These are phyloP conservation scores for Cyanoramphus novaezelandiae DNA, from an alignment of 2,113 vertebrate species.

Conservation along the genomic window DNA sequence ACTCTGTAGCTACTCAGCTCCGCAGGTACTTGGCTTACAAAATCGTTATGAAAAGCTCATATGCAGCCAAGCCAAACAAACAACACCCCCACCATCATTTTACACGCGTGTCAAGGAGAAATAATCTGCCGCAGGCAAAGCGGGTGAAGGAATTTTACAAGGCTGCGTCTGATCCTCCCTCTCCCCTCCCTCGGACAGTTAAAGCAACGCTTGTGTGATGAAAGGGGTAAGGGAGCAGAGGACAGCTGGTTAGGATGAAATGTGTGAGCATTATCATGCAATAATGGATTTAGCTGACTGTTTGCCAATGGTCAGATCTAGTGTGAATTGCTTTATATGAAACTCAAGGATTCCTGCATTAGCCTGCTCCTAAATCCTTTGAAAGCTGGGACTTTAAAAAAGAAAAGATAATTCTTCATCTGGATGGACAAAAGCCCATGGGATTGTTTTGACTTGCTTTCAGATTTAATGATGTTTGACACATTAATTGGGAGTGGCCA, in stretches of 20 bases:
- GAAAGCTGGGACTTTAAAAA: neutral
- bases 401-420: neutral
- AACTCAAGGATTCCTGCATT: neutral
- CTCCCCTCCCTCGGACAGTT: constrained; percentile 52
- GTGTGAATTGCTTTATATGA: constrained; percentile 3
- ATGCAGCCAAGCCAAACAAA: constrained; percentile 62
- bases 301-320: constrained; percentile 42
- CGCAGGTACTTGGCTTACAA: constrained; percentile 56
- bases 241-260: constrained; percentile 62
- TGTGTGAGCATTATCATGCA: constrained; percentile 51
- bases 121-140: constrained; percentile 51
- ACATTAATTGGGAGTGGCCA: neutral
- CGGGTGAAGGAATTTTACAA: constrained; percentile 53
- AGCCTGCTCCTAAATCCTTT: neutral
- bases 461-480: neutral
- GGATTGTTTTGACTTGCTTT: constrained; percentile 32
- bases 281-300: constrained; percentile 58
- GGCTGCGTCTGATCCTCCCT: constrained; percentile 53
- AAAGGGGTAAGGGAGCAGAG: constrained; percentile 61
- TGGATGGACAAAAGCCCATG: neutral
- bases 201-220: constrained; percentile 55
- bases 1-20: neutral
- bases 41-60: constrained; percentile 48
- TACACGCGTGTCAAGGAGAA: constrained; percentile 64
- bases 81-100: constrained; percentile 40